These are phyloP conservation scores for Hemitrygon akajei DNA, from an alignment of 2,797 vertebrate species.

Conservation along the genomic window DNA sequence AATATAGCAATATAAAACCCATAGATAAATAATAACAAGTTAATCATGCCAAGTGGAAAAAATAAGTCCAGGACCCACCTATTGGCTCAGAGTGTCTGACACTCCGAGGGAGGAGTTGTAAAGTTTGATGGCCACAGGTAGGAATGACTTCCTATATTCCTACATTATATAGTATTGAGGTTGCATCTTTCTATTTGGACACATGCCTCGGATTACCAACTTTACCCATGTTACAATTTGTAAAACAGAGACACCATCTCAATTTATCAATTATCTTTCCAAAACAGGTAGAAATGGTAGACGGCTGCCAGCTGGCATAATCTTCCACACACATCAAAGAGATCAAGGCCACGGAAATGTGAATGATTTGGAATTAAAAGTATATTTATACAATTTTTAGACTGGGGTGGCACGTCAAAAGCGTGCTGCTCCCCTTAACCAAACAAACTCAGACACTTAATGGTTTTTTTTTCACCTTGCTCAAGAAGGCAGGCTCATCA, in stretches of 20 bases:
- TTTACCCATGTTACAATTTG: neutral
- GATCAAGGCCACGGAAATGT: neutral
- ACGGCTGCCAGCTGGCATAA: neutral
- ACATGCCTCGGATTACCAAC: neutral
- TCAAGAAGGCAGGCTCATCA: neutral
- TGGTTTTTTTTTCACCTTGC: neutral
- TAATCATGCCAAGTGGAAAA: no score
- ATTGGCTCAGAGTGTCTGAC: no score
- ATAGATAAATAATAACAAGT: no score
- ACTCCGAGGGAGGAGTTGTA: no score
- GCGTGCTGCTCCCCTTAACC: neutral
- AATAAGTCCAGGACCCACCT: no score
- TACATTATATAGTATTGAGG: no score
- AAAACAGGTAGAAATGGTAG: neutral
- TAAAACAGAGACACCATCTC: neutral
- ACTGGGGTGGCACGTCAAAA: neutral
- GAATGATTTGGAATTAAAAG: neutral
- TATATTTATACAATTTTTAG: neutral
- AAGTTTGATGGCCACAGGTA: no score
- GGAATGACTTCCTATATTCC: no score
- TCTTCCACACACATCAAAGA: neutral
- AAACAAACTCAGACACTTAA: neutral
- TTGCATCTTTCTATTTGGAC: no score
- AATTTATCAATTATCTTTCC: neutral
- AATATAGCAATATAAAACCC: no score